Conservation (phyloP, 2,797 vertebrate genomes). For the Neomorphus geoffroyi region DNA sequence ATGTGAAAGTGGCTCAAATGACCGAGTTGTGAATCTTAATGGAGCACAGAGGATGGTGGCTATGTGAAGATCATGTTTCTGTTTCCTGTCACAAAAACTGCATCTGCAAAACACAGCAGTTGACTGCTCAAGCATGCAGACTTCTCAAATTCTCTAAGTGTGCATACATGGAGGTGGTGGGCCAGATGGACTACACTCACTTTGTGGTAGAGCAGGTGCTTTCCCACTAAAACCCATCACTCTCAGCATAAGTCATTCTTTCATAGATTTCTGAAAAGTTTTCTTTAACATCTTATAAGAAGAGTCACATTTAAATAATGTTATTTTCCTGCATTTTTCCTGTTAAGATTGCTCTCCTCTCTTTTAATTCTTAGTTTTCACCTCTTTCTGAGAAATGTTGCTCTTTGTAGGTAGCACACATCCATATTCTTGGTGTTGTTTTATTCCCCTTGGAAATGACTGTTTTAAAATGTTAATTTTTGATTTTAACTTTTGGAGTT, state of each 20-base stretch:
- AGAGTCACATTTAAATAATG: neutral
- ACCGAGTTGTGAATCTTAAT: neutral
- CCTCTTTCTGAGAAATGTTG: neutral
- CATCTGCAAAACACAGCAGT: neutral
- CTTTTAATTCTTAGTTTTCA: neutral
- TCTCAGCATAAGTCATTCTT: neutral
- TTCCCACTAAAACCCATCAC: neutral
- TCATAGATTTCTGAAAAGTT: neutral
- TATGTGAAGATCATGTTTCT: neutral
- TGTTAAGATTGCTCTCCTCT: neutral
- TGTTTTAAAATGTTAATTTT: neutral
- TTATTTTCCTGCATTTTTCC: neutral
- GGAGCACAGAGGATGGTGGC: neutral
- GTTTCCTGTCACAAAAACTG: neutral
- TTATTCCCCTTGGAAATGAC: neutral
- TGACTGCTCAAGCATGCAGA: neutral
- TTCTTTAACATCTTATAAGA: neutral
- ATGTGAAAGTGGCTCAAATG: slow-evolving; percentile 6
- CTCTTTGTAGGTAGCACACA: neutral
- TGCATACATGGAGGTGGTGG: neutral
- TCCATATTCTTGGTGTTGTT: neutral
- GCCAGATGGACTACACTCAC: neutral
- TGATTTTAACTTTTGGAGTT: neutral
- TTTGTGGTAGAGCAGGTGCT: neutral
- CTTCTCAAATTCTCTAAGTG: neutral